Conservation (phyloP, 2,888 invertebrate genomes). For the Odontocolon sp. region DNA sequence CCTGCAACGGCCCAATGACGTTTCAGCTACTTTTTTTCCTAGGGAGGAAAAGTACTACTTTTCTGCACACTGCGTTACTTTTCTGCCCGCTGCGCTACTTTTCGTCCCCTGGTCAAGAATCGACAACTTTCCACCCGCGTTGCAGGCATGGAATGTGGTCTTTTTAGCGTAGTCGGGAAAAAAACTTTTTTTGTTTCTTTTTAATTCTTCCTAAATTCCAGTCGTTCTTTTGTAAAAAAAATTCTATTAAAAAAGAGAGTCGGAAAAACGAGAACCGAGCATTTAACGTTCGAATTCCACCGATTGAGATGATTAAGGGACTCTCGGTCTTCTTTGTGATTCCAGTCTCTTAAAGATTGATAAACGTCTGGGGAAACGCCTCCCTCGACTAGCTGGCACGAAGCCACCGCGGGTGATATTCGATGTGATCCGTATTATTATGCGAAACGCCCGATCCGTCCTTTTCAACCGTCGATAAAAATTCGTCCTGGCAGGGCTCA, state of each 20-base stretch:
- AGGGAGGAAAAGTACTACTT: too few relatives aligned
- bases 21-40: too few relatives aligned
- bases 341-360: conserved; percentile 64
- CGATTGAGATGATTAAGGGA: conserved; percentile 57
- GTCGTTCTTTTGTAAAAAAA: too few relatives aligned
- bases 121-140: too few relatives aligned
- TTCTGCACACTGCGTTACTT: too few relatives aligned
- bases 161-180: too few relatives aligned
- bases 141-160: too few relatives aligned
- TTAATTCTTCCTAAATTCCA: too few relatives aligned
- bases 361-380: conserved; percentile 68
- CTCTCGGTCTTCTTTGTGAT: conserved; percentile 57
- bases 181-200: too few relatives aligned
- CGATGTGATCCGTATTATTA: conserved; percentile 69
- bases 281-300: not conserved
- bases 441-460: conserved; percentile 39
- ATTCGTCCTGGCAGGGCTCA: conserved; percentile 49
- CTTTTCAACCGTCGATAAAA: conserved; percentile 55
- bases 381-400: conserved; percentile 68
- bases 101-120: too few relatives aligned
- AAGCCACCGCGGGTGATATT: conserved; percentile 71
- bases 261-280: not conserved
- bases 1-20: too few relatives aligned
- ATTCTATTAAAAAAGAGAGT: not conserved
- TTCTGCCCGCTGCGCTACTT: too few relatives aligned